Conservation (phyloP, 2,888 invertebrate species). For the Ormyrus thymus region DNA sequence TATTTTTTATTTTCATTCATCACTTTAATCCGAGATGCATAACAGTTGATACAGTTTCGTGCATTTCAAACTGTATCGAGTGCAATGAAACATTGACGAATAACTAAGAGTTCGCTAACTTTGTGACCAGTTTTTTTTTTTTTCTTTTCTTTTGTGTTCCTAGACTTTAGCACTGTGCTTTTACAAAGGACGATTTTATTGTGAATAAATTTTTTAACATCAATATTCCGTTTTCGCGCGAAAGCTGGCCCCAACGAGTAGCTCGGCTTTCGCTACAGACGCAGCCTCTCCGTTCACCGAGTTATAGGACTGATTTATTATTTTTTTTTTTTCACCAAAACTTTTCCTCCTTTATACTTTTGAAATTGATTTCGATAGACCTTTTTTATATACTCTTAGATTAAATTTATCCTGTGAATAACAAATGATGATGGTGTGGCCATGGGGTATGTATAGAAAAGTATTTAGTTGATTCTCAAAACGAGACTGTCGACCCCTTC, state of each 20-base stretch:
- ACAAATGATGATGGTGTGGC: slow-evolving; percentile 75
- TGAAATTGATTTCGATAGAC: background rate
- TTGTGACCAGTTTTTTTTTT: background rate
- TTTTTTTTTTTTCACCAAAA: slow-evolving; percentile 13
- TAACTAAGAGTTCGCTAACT: background rate
- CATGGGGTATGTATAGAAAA: slow-evolving; percentile 73
- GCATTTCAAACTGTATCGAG: slow-evolving; percentile 72
- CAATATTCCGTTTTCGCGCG: too few species aligned
- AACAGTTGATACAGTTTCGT: slow-evolving; percentile 69
- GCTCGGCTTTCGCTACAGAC: too few species aligned
- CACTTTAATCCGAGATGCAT: slow-evolving; percentile 27
- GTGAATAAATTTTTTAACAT: too few species aligned
- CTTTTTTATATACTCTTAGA: slow-evolving; percentile 16
- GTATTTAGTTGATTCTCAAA: slow-evolving; percentile 49
- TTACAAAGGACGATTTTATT: slow-evolving; percentile 13
- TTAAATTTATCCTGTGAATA: slow-evolving; percentile 68
- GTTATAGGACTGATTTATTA: too few species aligned
- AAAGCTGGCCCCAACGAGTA: too few species aligned
- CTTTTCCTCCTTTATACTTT: too few species aligned
- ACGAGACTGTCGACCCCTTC: slow-evolving; percentile 31
- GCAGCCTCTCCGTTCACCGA: too few species aligned
- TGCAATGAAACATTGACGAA: slow-evolving; percentile 48
- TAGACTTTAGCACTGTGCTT: slow-evolving; percentile 13
- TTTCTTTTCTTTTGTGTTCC: too few species aligned
- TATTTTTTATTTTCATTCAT: background rate